Base-by-base conservation (phyloP, 2,113 vertebrate species). In the Caretta caretta region DNA sequence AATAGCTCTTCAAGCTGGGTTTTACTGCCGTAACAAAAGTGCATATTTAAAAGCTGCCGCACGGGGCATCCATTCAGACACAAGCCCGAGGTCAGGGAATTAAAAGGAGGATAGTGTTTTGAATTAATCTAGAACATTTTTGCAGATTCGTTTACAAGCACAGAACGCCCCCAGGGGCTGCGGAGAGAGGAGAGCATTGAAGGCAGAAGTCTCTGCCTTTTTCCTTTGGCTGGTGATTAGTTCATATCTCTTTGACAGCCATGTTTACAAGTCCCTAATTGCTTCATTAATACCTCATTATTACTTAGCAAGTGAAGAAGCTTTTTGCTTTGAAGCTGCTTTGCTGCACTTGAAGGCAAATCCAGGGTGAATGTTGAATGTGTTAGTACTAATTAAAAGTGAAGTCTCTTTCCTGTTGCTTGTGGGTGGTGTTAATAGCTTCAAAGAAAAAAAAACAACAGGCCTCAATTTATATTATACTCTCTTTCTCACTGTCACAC, bases 221-320 rank as follows among this genome's bases (percentile, higher is more conserved):
- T 97, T 97, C 96, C 97, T 96, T 89, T 97, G 97, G 80, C 88
- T 97, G 83, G 93, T 95, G 96, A 97, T 98, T 97, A 98, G 97
- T 96, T 97, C 96, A 97, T 97, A 96, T 98, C 97, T 98, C 96
- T 94, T 96, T 96, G 97, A 97, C 97, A 98, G 65, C 97, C 92
- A 95, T 97, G 97, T 97, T 96, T 97, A 97, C 97, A 97, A 97
- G 97, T 91, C 97, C 96, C 97, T 98, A 98, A 98, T 97, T 97
- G 95, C 96, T 97, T 98, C 97, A 97, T 98, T 98, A 98, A 98
- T 97, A 97, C 97, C 96, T 98, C 96, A 98, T 98, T 97, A 97
- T 97, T 97, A 96, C 96, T 96, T 95, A 96, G 95, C 97, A 98
- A 96, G 95, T 96, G 97, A 97, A 94, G 96, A 97, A 97, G 96